phyloP scores from a whole-genome alignment of 2,797 vertebrate species.

The Myotis daubentonii region DNA sequence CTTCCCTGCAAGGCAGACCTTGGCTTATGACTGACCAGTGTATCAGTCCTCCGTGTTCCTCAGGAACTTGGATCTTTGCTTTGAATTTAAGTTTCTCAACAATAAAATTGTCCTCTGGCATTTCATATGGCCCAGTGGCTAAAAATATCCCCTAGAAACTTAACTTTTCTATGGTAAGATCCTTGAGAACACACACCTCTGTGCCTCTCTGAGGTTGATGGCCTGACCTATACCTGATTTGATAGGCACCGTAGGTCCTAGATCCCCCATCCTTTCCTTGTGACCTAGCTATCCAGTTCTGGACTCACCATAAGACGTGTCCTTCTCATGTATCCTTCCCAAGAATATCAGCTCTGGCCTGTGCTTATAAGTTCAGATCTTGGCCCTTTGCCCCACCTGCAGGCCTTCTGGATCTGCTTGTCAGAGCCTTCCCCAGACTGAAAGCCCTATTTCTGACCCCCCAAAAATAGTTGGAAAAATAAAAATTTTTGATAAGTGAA shows the following conservation, averaged over 20 bases:
- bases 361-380: neutral
- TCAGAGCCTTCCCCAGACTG: neutral
- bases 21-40: neutral
- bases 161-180: neutral
- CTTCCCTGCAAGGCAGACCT: neutral
- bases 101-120: neutral
- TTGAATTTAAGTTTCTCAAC: neutral
- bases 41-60: neutral
- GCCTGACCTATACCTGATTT: neutral
- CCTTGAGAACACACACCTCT: neutral
- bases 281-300: neutral
- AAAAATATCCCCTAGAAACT: neutral
- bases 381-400: neutral
- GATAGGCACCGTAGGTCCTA: neutral
- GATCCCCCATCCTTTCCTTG: neutral
- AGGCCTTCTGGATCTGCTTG: neutral
- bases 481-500: neutral
- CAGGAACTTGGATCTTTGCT: neutral
- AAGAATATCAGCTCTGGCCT: neutral
- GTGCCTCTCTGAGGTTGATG: neutral
- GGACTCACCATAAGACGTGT: neutral
- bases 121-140: neutral
- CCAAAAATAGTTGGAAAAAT: neutral
- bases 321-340: neutral
- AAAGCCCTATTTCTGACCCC: neutral